Evolutionary conservation across 1,140 invertebrate genomes (phyloP), one percentile per base, ranked within the genome.

Genomic region (Drosophila saltans): DNA sequence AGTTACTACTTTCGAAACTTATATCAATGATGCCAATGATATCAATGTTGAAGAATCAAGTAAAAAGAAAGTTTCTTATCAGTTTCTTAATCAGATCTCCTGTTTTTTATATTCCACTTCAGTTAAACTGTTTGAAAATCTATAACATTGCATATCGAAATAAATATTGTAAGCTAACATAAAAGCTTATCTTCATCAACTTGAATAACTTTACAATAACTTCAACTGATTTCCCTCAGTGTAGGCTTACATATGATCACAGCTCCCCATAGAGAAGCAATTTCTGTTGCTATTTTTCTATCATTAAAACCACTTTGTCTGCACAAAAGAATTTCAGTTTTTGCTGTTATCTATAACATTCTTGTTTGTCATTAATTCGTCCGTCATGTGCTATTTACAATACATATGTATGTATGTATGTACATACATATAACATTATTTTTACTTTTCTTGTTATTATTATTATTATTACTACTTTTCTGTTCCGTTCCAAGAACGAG

Each of bases 311-410:
- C 73, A 78, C 74, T 85, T 85, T 83, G 75, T 82, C 80, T 72
- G 78, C 61, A 59, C 41, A 59, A 21, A 45, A 62, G 43, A 58
- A 39, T 59, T 59, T 59, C 36, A 39, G 63, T 68, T 36, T 65
- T 64, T 57, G 48, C 56, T 58, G 43, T 64, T 64, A 63, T 41
- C 65, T 62, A 66, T 70, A 82, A 83, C 57, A 81, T 80, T 68
- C 67, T 73, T 81, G 74, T 69, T 73, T 81, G 74, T 72, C 68
- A 66, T 63, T 76, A 62, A 85, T 85, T 89, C 72, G 84, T 88
- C 70, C 72, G 83, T 88, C 77, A 71, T 89, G 84, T 84, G 71
- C 84, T 90, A 89, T 81, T 89, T 89, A 56, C 74, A 43, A 74
- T 67, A 26, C 45, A 52, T 26, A 3, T 36, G 3, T 36, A 36